Percentiles rank a stretch among this genome's conserved stretches.
Conservation (phyloP, 2,888 invertebrate genomes). For the Thereva nobilitata region DNA sequence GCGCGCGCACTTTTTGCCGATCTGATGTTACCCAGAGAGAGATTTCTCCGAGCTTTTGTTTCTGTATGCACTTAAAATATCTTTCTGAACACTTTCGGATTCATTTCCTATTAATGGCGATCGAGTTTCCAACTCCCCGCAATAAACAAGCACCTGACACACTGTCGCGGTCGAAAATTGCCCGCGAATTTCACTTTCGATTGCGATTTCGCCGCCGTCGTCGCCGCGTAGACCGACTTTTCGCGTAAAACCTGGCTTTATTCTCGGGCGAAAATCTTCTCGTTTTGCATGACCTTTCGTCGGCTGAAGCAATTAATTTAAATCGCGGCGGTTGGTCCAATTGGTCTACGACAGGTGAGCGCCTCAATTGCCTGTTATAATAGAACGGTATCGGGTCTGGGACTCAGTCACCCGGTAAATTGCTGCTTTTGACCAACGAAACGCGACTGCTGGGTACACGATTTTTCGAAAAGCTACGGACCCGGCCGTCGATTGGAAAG, state of each 20-base stretch:
- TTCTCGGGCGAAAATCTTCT: too few species aligned
- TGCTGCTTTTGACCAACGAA: slow-evolving; percentile 41
- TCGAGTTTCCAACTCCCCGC: too few species aligned
- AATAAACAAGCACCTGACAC: slow-evolving; percentile 9
- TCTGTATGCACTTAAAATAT: slow-evolving; percentile 2
- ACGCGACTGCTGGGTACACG: slow-evolving; percentile 38
- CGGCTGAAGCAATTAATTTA: too few species aligned
- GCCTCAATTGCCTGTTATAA: too few species aligned
- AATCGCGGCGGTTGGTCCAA: too few species aligned
- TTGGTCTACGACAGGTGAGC: too few species aligned
- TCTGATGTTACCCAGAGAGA: too few species aligned
- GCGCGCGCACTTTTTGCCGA: too few species aligned
- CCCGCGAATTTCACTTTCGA: slow-evolving; percentile 26
- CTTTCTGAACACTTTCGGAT: not conserved
- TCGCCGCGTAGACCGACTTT: too few species aligned
- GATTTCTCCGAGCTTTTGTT: too few species aligned
- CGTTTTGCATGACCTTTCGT: too few species aligned
- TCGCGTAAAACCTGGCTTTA: too few species aligned
- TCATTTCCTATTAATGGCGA: not conserved
- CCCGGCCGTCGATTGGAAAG: slow-evolving; percentile 44
- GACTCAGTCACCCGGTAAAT: slow-evolving; percentile 40
- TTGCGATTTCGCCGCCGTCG: not conserved
- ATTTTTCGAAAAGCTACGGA: slow-evolving; percentile 12
- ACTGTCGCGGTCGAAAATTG: slow-evolving; percentile 7
- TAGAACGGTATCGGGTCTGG: not conserved